A percentile compares a stretch with the other conserved stretches of the same genome.
Evolutionary conservation across 2,888 invertebrate genomes (phyloP).

Genomic region (Archaeoteleia sp.): DNA sequence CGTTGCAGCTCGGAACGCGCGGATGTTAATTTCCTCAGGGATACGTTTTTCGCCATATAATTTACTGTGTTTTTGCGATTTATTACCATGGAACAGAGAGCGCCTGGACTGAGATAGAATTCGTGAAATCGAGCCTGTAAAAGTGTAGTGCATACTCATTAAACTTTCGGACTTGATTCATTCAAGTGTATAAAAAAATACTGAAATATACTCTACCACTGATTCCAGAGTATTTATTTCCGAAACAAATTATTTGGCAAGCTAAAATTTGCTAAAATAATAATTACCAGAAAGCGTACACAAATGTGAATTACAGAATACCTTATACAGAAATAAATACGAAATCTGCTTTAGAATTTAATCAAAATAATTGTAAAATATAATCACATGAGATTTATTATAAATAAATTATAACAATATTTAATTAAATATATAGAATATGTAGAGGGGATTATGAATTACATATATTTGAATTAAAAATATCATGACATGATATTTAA

Average conservation of each 20-base stretch:
- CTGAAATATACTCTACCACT: background rate
- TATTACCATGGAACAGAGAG: constrained; percentile 21
- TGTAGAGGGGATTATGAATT: no score
- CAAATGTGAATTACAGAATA: no score
- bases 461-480: no score
- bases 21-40: constrained; percentile 47
- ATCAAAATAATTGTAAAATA: no score
- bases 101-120: constrained; percentile 9
- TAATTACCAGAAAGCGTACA: no score
- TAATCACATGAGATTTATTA: no score
- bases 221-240: background rate
- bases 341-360: no score
- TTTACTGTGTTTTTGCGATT: constrained; percentile 38
- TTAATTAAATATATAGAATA: no score
- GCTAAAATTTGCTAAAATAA: no score
- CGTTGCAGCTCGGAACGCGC: constrained; percentile 19
- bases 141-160: constrained; percentile 33
- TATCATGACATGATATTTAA: no score
- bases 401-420: no score
- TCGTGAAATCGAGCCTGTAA: constrained; percentile 18
- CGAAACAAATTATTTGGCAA: background rate
- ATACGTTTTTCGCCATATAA: constrained; percentile 42
- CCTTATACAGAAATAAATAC: no score
- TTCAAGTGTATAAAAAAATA: background rate
- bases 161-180: constrained; percentile 2